Evolutionary conservation across 2,888 invertebrate species (phyloP), one percentile per base, ranked within the genome.

Genomic region (Mactromeris polynyma): DNA sequence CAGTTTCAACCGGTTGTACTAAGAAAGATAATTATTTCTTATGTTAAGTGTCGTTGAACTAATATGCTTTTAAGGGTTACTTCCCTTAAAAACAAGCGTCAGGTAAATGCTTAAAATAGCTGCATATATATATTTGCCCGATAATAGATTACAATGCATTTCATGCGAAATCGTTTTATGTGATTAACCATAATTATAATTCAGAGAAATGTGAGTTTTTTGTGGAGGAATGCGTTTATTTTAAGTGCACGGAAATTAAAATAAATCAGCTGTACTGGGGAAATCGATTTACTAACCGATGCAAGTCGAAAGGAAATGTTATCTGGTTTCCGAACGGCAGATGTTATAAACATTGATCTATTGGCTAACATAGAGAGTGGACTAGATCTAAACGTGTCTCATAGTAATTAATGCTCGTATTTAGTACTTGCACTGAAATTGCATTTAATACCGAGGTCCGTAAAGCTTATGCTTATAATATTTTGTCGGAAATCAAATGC

Each of bases 301-400:
- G 26, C 36, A 73, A 73, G 36, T 73, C 73, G 73, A 73, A 73
- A 36, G 73, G 73, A 73, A 73, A 73, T 73, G 36, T 36, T 73
- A 73, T 33, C 33, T 36, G 9, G 36, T 33, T 17, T 73, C 73
- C 73, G 73, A 73, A 73, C 31, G 26, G 9, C 58, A 64, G 21
- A 64, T 64, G 58, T 64, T 64, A 26, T 9, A 26, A 26, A 7
- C 26, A 64, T 26, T 64, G 9, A 64, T 64, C 26, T 64, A 64
- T 64, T 11, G 58, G 26, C 26, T 64, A 64, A 26, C 58, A 6
- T 26, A 64, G 11, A n/a, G 58, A 26, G 58, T 9, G 26, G 26
- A 64, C 9, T n/a, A 9, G 58, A 26, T 64, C n/a, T 64, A 64
- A 64, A 64, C 6, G n/a, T 9, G 7, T 64, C 11, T 64, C 26